Percentiles rank a stretch among this genome's conserved stretches.
Evolutionary conservation across 2,113 vertebrate species (phyloP).

Genomic region (Progne subis): DNA sequence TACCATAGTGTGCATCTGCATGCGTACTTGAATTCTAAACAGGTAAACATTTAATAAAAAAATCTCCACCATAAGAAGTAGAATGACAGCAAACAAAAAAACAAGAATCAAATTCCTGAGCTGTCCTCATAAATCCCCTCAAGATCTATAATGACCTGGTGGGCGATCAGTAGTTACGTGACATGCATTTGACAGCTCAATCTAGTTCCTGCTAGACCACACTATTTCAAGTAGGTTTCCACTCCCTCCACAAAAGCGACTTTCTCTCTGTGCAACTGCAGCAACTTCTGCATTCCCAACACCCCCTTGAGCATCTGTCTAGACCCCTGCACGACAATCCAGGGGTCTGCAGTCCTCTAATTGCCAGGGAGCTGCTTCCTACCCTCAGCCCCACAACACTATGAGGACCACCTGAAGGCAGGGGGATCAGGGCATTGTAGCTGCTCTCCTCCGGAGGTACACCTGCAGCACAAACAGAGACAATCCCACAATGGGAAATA

Average conservation of each 20-base stretch:
- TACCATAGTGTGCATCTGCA: not conserved
- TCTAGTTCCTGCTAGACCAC: not conserved
- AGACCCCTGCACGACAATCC: not conserved
- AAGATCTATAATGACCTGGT: not conserved
- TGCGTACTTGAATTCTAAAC: not conserved
- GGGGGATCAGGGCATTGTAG: not conserved
- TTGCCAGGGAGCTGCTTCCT: not conserved
- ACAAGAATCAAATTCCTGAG: not conserved
- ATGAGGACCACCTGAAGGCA: not conserved
- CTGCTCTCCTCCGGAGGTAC: not conserved
- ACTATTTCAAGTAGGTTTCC: not conserved
- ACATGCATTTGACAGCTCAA: not conserved
- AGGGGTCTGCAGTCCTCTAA: not conserved
- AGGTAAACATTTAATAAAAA: not conserved
- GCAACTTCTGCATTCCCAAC: not conserved
- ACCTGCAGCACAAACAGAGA: rapidly evolving
- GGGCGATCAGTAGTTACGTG: rapidly evolving
- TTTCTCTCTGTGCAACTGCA: not conserved
- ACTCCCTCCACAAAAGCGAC: not conserved
- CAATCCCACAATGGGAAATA: not conserved
- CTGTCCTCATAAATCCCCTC: not conserved
- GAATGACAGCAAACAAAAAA: not conserved
- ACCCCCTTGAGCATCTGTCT: rapidly evolving
- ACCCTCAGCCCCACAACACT: not conserved
- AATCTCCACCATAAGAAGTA: not conserved